A percentile compares a stretch with the other conserved stretches of the same genome.
Conservation (phyloP, 2,888 invertebrate genomes). For the Chymomyza amoena region DNA sequence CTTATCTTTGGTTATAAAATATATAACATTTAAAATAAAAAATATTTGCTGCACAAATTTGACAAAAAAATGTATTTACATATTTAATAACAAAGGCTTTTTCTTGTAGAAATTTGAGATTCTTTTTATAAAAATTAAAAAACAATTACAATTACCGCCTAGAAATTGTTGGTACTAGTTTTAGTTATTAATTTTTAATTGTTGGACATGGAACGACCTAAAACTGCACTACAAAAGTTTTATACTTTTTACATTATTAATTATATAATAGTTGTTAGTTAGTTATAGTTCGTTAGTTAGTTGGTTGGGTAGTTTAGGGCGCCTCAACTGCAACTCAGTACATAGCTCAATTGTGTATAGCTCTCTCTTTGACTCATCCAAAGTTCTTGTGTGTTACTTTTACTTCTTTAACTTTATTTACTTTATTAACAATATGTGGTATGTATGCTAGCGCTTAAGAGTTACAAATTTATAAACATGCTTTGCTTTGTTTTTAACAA, state of each 20-base stretch:
- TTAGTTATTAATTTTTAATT: background rate
- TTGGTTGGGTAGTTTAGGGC: conserved; percentile 39
- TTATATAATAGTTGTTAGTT: conserved; percentile 42
- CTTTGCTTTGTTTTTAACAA: conserved; percentile 72
- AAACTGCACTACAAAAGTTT: conserved; percentile 5
- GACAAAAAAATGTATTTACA: background rate
- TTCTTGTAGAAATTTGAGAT: conserved; percentile 12
- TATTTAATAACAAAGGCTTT: background rate
- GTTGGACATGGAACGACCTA: background rate
- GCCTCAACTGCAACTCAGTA: conserved; percentile 60
- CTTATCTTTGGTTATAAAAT: conserved; percentile 1
- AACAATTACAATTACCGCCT: background rate
- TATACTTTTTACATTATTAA: conserved; percentile 42
- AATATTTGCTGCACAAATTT: background rate
- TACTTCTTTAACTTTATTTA: conserved; percentile 25
- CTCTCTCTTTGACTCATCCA: conserved; percentile 35
- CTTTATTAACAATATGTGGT: conserved; percentile 34
- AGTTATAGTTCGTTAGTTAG: conserved; percentile 58
- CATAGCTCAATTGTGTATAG: conserved; percentile 59
- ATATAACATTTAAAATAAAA: background rate
- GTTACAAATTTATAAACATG: conserved; percentile 65
- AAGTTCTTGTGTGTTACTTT: conserved; percentile 13
- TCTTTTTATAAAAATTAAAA: background rate
- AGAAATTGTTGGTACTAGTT: background rate
- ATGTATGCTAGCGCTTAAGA: conserved; percentile 56